These are phyloP conservation scores for Polymixis flavicincta DNA, from an alignment of 2,888 invertebrate genomes.

Conservation along the genomic window DNA sequence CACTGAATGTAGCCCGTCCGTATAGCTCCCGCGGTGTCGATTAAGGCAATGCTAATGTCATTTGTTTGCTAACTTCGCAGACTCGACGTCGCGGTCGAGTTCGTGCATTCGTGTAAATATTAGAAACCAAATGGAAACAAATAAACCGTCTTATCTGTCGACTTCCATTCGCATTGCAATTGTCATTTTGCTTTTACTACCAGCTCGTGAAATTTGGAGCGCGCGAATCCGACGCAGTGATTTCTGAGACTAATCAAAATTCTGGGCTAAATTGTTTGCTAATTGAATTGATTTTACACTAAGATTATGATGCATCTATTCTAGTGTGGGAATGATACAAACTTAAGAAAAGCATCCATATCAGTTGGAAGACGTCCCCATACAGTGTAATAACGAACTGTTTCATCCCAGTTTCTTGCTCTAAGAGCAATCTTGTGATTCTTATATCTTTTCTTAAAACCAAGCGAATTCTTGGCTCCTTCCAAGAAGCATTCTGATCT, in stretches of 20 bases:
- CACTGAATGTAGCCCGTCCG: conserved; percentile 69
- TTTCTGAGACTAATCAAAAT: conserved; percentile 42
- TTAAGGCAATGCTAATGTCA: conserved; percentile 87
- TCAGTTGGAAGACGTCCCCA: conserved; percentile 27
- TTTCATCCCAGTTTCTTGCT: conserved; percentile 1
- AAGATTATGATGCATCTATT: neutral
- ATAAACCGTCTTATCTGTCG: conserved; percentile 75
- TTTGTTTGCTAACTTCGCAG: conserved; percentile 86
- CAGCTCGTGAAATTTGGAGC: conserved; percentile 48
- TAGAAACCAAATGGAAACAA: conserved; percentile 75
- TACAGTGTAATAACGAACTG: conserved; percentile 9
- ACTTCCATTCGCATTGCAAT: conserved; percentile 74
- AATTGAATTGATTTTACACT: conserved; percentile 21
- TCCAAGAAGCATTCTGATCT: neutral
- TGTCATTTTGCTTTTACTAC: conserved; percentile 67
- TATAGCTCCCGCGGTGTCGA: conserved; percentile 84
- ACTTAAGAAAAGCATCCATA: conserved; percentile 6
- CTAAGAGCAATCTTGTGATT: neutral
- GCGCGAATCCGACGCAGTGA: conserved; percentile 24
- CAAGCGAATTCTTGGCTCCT: neutral
- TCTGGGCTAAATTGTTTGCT: conserved; percentile 3
- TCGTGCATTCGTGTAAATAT: conserved; percentile 78
- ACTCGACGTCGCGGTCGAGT: conserved; percentile 74
- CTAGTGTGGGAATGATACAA: neutral
- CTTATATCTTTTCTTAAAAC: neutral